Base-by-base conservation (phyloP, 2,797 vertebrate species). In the Acestrorhynchus altus region DNA sequence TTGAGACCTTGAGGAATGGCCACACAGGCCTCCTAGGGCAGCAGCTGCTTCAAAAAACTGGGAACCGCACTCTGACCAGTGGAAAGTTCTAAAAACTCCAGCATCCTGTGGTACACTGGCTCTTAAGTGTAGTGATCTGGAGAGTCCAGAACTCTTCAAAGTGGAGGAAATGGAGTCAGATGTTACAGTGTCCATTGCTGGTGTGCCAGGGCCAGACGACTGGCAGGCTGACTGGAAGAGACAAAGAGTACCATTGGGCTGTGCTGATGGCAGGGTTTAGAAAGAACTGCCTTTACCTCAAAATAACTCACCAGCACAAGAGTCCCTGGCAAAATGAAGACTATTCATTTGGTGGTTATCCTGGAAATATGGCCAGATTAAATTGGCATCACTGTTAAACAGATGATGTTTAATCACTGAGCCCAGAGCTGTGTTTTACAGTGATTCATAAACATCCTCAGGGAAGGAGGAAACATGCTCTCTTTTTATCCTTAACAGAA, bases 401-500 rank as follows among this genome's bases (percentile, higher is more conserved):
- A 65, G 26, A 59, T 66, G 49, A 56, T 67, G 49, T 73, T 61
- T 59, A 56, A 79, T 66, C 49, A 46, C 42, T 40, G n/a, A 39
- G 24, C 47, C 24, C 47, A 67, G 70, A 57, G 42, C 40, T 22
- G 39, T 46, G 28, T 57, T 22, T n/a, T 65, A 69, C 57, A 4
- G 24, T 74, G 65, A 77, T 61, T 74, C 11, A 66, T 49, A 71
- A 65, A 61, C 20, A n/a, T 52, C 68, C 18, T 26, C 11, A 20
- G 39, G 31, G 56, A 49, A n/a, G 20, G 68, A 22, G 42, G 20
- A 79, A 72, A 68, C 24, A 24, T 20, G 2, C 46, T 59, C 31
- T 72, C 51, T 74, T 39, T 40, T 52, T 67, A 57, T 77, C 13
- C 65, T 80, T 60, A 35, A 24, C 68, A 96, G 95, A 94, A 93